Percentiles rank a stretch among this genome's conserved stretches.
These are phyloP conservation scores for Clarias laeviceps DNA, from an alignment of 2,797 vertebrate genomes.

Conservation along the genomic window DNA sequence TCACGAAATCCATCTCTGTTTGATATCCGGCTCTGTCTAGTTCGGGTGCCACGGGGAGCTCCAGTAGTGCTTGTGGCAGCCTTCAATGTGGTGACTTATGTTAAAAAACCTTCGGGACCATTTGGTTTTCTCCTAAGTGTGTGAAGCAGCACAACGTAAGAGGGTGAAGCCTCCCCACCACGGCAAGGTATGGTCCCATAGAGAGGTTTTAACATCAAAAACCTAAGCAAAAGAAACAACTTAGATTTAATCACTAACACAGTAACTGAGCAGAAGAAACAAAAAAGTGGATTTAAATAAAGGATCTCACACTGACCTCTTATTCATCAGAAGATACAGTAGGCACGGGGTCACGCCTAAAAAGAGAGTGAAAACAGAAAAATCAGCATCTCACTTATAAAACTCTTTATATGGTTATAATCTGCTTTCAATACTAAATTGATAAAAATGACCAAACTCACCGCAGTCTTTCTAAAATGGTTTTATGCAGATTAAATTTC, in stretches of 20 bases:
- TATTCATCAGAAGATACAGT: accelerated
- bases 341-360: neutral
- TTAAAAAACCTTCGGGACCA: neutral
- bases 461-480: neutral
- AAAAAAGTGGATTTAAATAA: neutral
- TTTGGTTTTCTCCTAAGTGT: neutral
- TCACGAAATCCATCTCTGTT: too few species aligned
- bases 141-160: neutral
- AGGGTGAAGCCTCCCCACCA: conserved; percentile 8
- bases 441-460: neutral
- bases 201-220: neutral
- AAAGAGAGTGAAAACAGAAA: neutral
- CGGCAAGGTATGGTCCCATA: neutral
- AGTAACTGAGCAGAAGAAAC: neutral
- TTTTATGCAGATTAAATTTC: neutral
- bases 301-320: neutral
- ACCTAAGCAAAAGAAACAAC: neutral
- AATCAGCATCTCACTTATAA: neutral
- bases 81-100: neutral
- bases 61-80: too few species aligned
- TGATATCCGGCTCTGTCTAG: too few species aligned
- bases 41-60: too few species aligned
- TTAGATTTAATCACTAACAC: neutral
- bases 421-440: neutral
- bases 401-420: neutral